A percentile compares a stretch with the other conserved stretches of the same genome.
Evolutionary conservation across 2,888 invertebrate species (phyloP).

Genomic region (Diarsia dahlii): DNA sequence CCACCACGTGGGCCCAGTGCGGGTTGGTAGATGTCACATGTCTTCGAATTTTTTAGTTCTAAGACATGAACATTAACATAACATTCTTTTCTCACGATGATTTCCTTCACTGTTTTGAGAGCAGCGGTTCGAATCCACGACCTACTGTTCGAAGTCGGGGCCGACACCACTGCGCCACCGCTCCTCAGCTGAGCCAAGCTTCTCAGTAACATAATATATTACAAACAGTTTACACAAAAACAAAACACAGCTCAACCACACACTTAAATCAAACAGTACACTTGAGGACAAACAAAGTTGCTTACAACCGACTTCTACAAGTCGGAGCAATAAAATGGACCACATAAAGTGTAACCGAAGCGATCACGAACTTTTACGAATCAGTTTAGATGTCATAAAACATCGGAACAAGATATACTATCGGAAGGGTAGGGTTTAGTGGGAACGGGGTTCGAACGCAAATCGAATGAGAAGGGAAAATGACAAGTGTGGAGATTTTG

Average conservation of each 20-base stretch:
- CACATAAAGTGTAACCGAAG: conserved; percentile 52
- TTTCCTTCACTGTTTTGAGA: no score
- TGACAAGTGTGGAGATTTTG: background rate
- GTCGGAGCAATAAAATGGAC: conserved; percentile 62
- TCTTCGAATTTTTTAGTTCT: no score
- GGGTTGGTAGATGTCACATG: no score
- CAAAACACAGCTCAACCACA: conserved; percentile 8
- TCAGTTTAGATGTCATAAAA: conserved; percentile 67
- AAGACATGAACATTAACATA: no score
- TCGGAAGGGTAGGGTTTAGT: conserved; percentile 22
- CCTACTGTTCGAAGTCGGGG: no score
- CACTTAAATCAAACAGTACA: conserved; percentile 28
- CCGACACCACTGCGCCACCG: no score
- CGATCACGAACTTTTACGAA: conserved; percentile 61
- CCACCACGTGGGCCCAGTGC: no score
- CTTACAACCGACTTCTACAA: conserved; percentile 45
- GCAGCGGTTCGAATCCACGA: no score
- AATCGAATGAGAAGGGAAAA: background rate
- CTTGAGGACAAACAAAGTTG: conserved; percentile 49
- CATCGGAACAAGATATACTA: conserved; percentile 51
- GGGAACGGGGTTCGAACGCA: background rate
- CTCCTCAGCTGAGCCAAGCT: no score
- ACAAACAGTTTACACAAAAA: no score
- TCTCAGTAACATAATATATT: no score
- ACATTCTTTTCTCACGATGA: no score